phyloP scores from a whole-genome alignment of 2,888 invertebrate genomes.

The Himalopsyche kuldschensis region DNA sequence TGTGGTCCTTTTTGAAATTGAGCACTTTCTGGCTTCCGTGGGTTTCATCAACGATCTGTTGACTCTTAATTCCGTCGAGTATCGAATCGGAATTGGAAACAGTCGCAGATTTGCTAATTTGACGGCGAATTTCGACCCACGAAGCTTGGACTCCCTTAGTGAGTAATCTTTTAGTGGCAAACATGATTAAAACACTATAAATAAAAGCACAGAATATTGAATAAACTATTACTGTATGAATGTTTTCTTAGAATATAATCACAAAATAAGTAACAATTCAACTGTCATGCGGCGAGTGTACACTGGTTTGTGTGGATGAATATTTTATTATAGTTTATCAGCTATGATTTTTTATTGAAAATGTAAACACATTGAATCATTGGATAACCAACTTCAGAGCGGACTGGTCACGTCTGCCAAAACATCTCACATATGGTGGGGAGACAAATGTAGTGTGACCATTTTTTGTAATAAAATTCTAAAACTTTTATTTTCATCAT shows the following conservation, averaged over 20 bases:
- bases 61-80: conserved; percentile 49
- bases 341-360: not conserved
- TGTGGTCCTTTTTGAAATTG: conserved; percentile 61
- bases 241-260: not conserved
- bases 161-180: conserved; percentile 52
- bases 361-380: not conserved
- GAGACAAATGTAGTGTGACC: not conserved
- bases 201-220: not conserved
- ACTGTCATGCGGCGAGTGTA: not conserved
- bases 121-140: conserved; percentile 54
- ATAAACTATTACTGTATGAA: not conserved
- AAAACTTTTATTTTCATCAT: too few relatives aligned
- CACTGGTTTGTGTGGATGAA: too few relatives aligned
- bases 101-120: conserved; percentile 64
- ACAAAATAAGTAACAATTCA: not conserved
- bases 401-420: not conserved
- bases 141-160: conserved; percentile 52
- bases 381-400: not conserved
- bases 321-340: too few relatives aligned
- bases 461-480: not conserved
- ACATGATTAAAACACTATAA: conserved; percentile 44
- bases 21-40: conserved; percentile 54
- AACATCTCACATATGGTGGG: not conserved
- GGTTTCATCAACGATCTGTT: conserved; percentile 46
- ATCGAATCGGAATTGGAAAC: conserved; percentile 64